Base-by-base conservation (phyloP, 2,113 vertebrate species). In the Rhinichthys klamathensis region DNA sequence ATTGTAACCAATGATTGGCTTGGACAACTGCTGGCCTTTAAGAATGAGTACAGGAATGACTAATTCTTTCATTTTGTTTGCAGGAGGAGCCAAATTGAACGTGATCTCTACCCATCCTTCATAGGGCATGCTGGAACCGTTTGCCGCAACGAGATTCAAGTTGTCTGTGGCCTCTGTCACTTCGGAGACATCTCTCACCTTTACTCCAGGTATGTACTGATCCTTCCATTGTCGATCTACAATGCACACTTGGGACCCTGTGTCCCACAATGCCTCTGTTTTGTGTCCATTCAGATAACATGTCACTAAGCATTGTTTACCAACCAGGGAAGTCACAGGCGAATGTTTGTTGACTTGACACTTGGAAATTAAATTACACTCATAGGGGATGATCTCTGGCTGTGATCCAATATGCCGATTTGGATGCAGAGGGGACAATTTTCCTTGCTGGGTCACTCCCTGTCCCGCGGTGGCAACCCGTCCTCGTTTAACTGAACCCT, bases 221-320 rank as follows among this genome's bases (percentile, higher is more conserved):
- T 49, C 32, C 72, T 84, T 88, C 85, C 85, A 86, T 15, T 4
- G 1, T 15, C 89, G 73, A 90, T 89, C 54, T 15, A 91, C 75
- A 44, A 88, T 83, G 8, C 74, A 85, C 1, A 89, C 84, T 81
- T 87, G 84, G 9, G 87, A 89, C 18, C 85, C 88, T 0, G 82
- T 87, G 35, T 61, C 38, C 38, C 38, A 38, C 38, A 38, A 38
- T 38, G 38, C 6, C 38, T 38, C 38, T 7, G 4, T 7, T 38
- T 38, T 38, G 38, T 38, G 38, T 38, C 38, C 38, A 7, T 38
- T 38, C 38, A 38, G 38, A 38, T 38, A 38, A 38, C 38, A 38
- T 38, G 38, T 38, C 38, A 38, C 38, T 38, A 38, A 38, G 6
- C 38, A 38, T 38, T 38, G 38, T 38, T 38, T 38, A 38, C 38